phyloP scores from a whole-genome alignment of 2,888 invertebrate species.

The Phengaris arion region DNA sequence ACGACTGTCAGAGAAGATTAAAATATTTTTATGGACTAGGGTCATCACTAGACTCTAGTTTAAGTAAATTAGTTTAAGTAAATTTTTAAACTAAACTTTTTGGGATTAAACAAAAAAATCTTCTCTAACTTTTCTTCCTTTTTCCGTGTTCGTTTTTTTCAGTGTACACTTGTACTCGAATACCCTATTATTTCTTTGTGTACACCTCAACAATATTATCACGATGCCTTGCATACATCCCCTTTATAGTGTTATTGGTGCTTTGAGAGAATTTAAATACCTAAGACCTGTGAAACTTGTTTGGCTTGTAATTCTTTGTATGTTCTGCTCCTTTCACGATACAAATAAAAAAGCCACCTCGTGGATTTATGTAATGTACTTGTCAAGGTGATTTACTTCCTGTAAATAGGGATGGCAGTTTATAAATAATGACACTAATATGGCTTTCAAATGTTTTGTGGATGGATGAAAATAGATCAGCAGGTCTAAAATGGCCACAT shows the following conservation, averaged over 20 bases:
- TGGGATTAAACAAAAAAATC: neutral
- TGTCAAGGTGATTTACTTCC: slow-evolving; percentile 4
- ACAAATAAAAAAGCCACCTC: slow-evolving; percentile 4
- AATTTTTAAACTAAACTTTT: neutral
- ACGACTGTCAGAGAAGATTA: too few species aligned
- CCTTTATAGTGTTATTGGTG: slow-evolving; percentile 57
- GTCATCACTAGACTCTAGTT: neutral
- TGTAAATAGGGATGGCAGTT: neutral
- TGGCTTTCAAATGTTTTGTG: neutral
- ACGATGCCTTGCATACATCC: slow-evolving; percentile 55
- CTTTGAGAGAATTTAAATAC: slow-evolving; percentile 58
- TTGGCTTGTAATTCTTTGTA: slow-evolving; percentile 46
- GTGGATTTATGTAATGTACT: slow-evolving; percentile 10
- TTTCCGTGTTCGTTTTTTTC: neutral
- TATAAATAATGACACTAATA: neutral
- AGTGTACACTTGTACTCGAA: slow-evolving; percentile 23
- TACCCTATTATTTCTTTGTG: slow-evolving; percentile 47
- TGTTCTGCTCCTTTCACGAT: slow-evolving; percentile 42
- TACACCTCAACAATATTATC: slow-evolving; percentile 53
- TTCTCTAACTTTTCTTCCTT: neutral
- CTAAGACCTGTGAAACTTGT: slow-evolving; percentile 59
- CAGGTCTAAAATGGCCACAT: neutral
- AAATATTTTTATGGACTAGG: too few species aligned
- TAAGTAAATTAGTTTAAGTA: neutral
- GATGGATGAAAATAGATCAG: too few species aligned